Base-by-base conservation (phyloP, 1,140 invertebrate species). In the Papilio polyxenes region DNA sequence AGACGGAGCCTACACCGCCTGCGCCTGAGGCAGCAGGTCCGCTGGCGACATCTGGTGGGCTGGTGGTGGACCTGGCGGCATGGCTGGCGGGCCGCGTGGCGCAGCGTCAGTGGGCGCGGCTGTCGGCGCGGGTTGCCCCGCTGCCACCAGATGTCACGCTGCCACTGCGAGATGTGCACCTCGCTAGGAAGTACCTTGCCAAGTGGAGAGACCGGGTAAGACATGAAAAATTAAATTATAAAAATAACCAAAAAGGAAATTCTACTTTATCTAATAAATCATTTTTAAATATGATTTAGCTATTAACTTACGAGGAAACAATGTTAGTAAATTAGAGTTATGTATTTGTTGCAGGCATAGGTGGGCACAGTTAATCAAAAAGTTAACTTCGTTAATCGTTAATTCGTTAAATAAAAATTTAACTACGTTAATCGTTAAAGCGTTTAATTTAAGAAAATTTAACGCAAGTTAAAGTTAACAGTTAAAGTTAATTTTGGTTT, bases 31-130 rank as follows among this genome's bases (percentile, higher is more conserved):
- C 75, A n/a, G 49, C 23, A 53, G 81, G n/a, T 59, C 88, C 69
- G 65, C 85, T 86, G 8, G 82, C 87, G 0, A 82, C 87, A 2
- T 83, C 86, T 8, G 89, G 89, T 80, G 87, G 84, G 82, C 86
- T 93, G 82, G 90, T 92, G 37, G 91, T 95, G 62, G 94, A 95
- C 82, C 85, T 95, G 75, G 91, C 91, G 9, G 92, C 92, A 44
- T 95, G 93, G 94, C 88, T 95, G 82, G 91, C 92, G 9, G 92
- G 94, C 2, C 80, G 85, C 44, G 92, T 94, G 80, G 89, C 92
- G 31, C 92, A 90, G 83, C 83, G 84, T 10, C 89, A 92, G 80
- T 94, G 94, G 94, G 86, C 89, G 11, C 87, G 92, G 6, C 89
- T 93, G 37, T 85, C 83, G 11, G 56, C 82, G 2, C 81, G 77